Percentiles rank a stretch among this genome's conserved stretches.
Evolutionary conservation across 2,888 invertebrate species (phyloP).

Genomic region (Apodemia zela): DNA sequence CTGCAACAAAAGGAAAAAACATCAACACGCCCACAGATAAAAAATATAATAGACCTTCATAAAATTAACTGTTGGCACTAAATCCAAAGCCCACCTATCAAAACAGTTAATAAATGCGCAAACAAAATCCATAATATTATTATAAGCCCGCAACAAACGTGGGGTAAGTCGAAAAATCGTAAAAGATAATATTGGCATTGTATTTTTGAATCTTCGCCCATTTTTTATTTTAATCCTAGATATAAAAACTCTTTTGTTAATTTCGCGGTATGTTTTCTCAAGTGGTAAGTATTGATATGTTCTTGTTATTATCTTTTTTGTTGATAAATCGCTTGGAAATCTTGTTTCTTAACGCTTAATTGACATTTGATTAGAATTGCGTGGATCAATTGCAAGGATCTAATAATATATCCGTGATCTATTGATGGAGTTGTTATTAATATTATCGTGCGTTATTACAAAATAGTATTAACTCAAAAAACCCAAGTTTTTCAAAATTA

Average conservation of each 20-base stretch:
- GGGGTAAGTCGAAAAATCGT: slow-evolving; percentile 28
- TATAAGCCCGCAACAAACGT: slow-evolving; percentile 18
- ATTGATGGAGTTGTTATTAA: not conserved
- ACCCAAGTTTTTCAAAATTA: too few relatives aligned
- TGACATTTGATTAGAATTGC: slow-evolving; percentile 6
- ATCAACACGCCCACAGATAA: slow-evolving; percentile 18
- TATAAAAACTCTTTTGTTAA: slow-evolving; percentile 25
- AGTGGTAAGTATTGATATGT: slow-evolving; percentile 28
- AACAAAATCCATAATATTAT: slow-evolving; percentile 17
- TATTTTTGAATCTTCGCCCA: slow-evolving; percentile 25
- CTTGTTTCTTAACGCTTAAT: slow-evolving; percentile 15
- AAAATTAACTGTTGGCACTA: slow-evolving; percentile 28
- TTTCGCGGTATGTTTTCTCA: slow-evolving; percentile 32
- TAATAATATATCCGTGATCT: not conserved
- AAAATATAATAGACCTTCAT: slow-evolving; percentile 18
- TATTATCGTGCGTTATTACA: too few relatives aligned
- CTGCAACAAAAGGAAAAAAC: slow-evolving; percentile 13
- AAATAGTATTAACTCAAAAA: too few relatives aligned
- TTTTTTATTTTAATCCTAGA: slow-evolving; percentile 27
- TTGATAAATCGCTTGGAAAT: slow-evolving; percentile 16
- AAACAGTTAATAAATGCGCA: slow-evolving; percentile 34
- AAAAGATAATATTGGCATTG: slow-evolving; percentile 29
- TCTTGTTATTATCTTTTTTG: slow-evolving; percentile 19
- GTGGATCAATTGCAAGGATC: not conserved
- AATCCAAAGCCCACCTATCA: slow-evolving; percentile 37